Base-by-base conservation (phyloP, 2,888 invertebrate genomes). In the Hirudinaria manillensis region DNA sequence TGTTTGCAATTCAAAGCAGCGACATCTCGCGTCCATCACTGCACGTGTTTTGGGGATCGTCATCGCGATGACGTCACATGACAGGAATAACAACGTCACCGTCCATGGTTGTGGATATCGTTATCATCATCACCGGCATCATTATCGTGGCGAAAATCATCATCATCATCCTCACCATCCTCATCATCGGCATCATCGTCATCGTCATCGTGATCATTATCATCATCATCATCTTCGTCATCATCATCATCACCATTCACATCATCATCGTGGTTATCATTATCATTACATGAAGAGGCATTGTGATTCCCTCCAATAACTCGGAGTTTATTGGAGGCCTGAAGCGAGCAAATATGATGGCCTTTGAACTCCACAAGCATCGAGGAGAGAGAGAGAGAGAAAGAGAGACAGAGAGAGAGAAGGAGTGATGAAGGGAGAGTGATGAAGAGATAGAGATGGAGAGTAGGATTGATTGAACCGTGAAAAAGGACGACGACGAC, bases 171-270 rank as follows among this genome's bases (percentile, higher is more conserved):
- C 21, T 51, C 29, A 72, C 1, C 55, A 70, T 51, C 70, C 38
- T 10, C 70, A 70, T 45, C 70, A 70, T 70, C 70, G 1, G 38
- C 70, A 70, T 51, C 70, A 3, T 51, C 70, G 1, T 70, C 70
- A 51, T 72, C 72, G 3, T 72, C 72, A 55, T 72, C 72, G 55
- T 72, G 6, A 72, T 72, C 72, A 51, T 72, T 55, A 72, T 72
- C 72, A 55, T 29, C 72, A 72, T 72, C 56, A 72, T 72, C 56
- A 27, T 32, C 56, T 55, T 56, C 72, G 29, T 32, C 34, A 68
- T 68, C 68, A 68, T 68, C 68, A 68, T 32, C 68, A 68, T 68
- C 68, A 68, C 29, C 34, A 68, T 32, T 1, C 36, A 2, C 70
- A 70, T 45, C 45, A 70, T 70, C 70, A 70, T 38, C 61, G 66